Base-by-base conservation (phyloP, 2,797 vertebrate species). In the Octomys mimax region DNA sequence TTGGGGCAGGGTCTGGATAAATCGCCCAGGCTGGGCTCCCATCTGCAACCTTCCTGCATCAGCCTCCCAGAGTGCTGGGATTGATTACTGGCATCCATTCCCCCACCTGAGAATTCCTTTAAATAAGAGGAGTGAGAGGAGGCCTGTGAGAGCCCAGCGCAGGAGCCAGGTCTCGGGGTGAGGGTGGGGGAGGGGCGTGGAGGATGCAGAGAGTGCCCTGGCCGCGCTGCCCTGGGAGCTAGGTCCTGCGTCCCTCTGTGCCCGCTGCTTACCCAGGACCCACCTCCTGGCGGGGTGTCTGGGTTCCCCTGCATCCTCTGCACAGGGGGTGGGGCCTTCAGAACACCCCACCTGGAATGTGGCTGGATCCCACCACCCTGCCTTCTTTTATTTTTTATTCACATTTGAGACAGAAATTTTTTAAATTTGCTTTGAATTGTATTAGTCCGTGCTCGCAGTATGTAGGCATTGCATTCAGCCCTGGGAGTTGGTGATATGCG, bases 191-290 rank as follows among this genome's bases (percentile, higher is more conserved):
- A 33, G n/a, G 10, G n/a, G n/a, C n/a, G 70, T 2, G 18, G 19
- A 36, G 31, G 49, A 22, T 10, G 24, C 39, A 59, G 52, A 24
- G n/a, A 0, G 8, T 4, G 0, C 13, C 42, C 36, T 39, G 8
- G 7, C 14, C 0, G 2, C 36, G 42, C 31, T 16, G 26, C 5
- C 59, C 0, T 2, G n/a, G n/a, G 13, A 28, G 42, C 36, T 18
- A 12, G 4, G 57, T 31, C 54, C 52, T 33, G 39, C 21, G 5
- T 85, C 64, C 54, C 64, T 46, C 59, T 73, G 39, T 75, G 18
- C 57, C 78, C 22, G 8, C 73, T 21, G 5, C 59, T 77, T 61
- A 33, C 12, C 54, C 8, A 24, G 59, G 3, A 31, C 66, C 87
- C 21, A 6, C 57, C 16, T 66, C 46, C 52, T 52, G 75, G 75